Evolutionary conservation across 2,888 invertebrate genomes (phyloP), one percentile per base, ranked within the genome.

Genomic region (Protodeltote pygarga): DNA sequence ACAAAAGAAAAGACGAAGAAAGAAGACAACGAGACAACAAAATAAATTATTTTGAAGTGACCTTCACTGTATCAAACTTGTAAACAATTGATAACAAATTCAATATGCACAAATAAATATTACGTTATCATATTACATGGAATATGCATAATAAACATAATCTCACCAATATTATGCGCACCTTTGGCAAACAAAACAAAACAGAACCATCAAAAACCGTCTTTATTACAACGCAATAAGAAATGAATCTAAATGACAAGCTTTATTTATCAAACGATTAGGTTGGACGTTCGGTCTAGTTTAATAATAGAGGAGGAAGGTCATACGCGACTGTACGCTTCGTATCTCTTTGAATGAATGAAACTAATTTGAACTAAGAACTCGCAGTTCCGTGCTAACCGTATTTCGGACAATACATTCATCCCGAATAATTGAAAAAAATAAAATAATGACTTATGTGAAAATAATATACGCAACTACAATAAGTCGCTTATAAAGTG

Each of bases 261-360:
- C 17, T 6, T 17, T 6, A 10, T 24, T 24, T 9, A 28, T 39
- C 37, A 13, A 38, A 25, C 5, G 14, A 16, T 24, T 25, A 11
- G n/a, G n/a, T n/a, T n/a, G n/a, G n/a, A n/a, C 23, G 8, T 38
- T 2, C 8, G 19, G n/a, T 20, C 10, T 9, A 15, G 31, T 24
- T 42, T 21, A 45, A 17, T 35, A 27, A 34, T 34, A 35, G 6
- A 20, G 25, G n/a, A n/a, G 9, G 15, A 41, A 54, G 62, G 63
- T 17, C 57, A 37, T 9, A 19, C 3, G 5, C 33, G 42, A 32
- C 42, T 54, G 24, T 14, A 47, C 34, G 48, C 33, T 32, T 8
- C 11, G 24, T 17, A 14, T 19, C 13, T 23, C n/a, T n/a, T n/a
- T n/a, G n/a, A n/a, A 19, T 19, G 31, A 19, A 31, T 31, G n/a